Conservation (phyloP, 2,113 vertebrate species). For the Cnemophilus loriae region DNA sequence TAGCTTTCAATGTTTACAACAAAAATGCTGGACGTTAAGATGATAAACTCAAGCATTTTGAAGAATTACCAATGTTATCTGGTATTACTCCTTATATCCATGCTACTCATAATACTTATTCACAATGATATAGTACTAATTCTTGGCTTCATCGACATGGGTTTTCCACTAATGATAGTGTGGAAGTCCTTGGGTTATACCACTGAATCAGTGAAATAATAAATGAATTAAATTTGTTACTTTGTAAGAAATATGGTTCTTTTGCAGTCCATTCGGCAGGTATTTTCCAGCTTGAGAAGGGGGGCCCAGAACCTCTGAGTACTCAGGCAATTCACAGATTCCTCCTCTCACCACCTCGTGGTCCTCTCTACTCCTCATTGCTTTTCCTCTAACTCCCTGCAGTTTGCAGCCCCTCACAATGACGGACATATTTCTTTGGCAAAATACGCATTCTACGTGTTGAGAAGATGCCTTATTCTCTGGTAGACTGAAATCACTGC, state of each 20-base stretch:
- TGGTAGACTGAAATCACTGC: not conserved
- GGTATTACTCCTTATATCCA: not conserved
- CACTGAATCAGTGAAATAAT: not conserved
- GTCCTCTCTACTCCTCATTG: too few relatives aligned
- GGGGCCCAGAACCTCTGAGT: not conserved
- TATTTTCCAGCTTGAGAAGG: not conserved
- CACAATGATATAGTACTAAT: not conserved
- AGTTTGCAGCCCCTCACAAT: not conserved
- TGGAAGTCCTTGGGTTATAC: not conserved
- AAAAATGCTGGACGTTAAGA: not conserved
- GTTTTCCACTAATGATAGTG: not conserved
- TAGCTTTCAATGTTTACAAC: not conserved
- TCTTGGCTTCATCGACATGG: not conserved
- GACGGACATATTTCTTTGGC: rapidly evolving
- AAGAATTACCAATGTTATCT: rapidly evolving
- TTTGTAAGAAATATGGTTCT: not conserved
- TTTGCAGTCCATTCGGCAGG: not conserved
- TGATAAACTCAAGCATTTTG: not conserved
- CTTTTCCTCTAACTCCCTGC: rapidly evolving
- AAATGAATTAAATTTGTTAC: not conserved
- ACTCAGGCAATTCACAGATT: not conserved
- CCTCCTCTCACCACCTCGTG: not conserved
- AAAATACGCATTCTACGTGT: rapidly evolving
- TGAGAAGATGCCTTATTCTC: not conserved
- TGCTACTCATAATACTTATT: not conserved